Conservation (phyloP, 2,113 vertebrate genomes). For the Rhinoptilus africanus region DNA sequence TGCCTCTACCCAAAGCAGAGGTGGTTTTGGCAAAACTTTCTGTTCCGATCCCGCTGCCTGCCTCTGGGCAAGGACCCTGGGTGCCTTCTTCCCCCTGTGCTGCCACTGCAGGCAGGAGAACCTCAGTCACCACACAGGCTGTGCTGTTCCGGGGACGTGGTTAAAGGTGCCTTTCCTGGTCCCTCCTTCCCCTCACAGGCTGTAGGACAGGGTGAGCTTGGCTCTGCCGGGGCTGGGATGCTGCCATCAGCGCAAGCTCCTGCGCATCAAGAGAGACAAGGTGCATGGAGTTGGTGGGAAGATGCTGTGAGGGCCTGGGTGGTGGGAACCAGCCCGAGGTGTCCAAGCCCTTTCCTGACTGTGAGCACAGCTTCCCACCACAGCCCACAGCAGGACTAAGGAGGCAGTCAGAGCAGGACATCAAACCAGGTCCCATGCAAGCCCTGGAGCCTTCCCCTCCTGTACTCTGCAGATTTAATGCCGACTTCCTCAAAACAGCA, state of each 20-base stretch:
- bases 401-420: background rate
- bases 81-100: background rate
- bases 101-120: background rate
- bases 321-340: background rate
- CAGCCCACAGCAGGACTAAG: background rate
- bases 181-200: background rate
- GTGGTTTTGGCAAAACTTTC: background rate
- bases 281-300: rapidly evolving
- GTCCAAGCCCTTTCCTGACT: background rate
- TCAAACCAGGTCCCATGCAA: background rate
- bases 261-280: background rate
- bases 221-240: background rate
- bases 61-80: background rate
- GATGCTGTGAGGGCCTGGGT: background rate
- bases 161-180: background rate
- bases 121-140: background rate
- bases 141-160: rapidly evolving
- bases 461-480: background rate
- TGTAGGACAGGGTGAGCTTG: background rate
- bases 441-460: background rate
- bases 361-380: background rate
- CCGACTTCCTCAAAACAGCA: background rate
- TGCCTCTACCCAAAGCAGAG: background rate
- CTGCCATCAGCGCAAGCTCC: background rate
- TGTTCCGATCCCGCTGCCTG: background rate